Conservation (phyloP, 2,113 vertebrate genomes). For the Falcunculus frontatus region DNA sequence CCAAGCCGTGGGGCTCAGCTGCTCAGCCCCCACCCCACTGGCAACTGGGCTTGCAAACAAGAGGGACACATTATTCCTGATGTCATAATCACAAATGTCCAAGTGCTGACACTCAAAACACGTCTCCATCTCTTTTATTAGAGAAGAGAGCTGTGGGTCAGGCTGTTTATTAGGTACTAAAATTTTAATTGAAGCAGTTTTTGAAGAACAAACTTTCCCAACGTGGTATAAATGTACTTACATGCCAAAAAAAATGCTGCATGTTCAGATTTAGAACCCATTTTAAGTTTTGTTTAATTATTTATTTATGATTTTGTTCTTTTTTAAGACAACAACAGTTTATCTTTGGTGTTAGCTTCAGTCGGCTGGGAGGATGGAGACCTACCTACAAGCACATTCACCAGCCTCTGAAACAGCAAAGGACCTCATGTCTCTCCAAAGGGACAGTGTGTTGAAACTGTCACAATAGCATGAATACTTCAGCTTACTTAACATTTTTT, state of each 20-base stretch:
- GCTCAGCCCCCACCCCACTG: not conserved
- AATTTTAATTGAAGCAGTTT: conserved; percentile 33
- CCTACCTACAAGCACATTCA: not conserved
- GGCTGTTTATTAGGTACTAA: conserved; percentile 40
- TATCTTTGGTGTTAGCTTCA: not conserved
- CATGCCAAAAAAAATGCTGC: not conserved
- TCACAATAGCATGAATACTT: not conserved
- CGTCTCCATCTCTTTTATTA: conserved; percentile 14
- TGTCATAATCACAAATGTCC: not conserved
- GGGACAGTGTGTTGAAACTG: not conserved
- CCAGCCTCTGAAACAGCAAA: not conserved
- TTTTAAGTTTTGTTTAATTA: not conserved
- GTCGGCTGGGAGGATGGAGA: not conserved
- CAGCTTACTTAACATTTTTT: not conserved
- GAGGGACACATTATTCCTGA: not conserved
- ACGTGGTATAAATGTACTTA: not conserved
- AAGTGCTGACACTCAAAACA: not conserved
- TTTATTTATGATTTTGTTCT: conserved; percentile 4
- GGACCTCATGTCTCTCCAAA: not conserved
- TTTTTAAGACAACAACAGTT: not conserved
- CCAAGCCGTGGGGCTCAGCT: not conserved
- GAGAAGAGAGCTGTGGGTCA: conserved; percentile 31
- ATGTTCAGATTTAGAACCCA: conserved; percentile 4
- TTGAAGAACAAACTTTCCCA: conserved; percentile 14
- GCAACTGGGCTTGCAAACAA: not conserved